Conservation (phyloP, 1,140 invertebrate genomes). For the Panonychus citri region DNA sequence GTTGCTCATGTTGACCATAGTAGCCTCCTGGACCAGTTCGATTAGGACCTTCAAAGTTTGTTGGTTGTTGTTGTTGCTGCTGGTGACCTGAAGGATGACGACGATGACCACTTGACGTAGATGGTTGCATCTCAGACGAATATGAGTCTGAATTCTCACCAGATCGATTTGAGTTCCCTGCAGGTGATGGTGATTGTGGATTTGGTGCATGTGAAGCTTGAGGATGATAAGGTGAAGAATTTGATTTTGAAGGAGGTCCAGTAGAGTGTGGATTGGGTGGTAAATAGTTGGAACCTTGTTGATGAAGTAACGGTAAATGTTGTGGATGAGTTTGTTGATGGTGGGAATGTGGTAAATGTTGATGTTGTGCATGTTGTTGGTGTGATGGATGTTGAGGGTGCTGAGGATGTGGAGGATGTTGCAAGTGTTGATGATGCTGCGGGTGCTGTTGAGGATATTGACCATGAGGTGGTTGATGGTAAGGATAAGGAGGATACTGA, state of each 20-base stretch:
- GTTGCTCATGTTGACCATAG: constrained; percentile 5
- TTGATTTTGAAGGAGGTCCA: background rate
- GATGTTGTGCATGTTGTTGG: background rate
- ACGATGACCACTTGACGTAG: background rate
- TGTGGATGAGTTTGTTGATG: too few relatives aligned
- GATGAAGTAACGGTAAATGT: too few relatives aligned
- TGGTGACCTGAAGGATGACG: background rate
- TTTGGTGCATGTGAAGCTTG: background rate
- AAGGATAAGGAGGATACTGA: background rate
- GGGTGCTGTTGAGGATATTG: constrained; percentile 8
- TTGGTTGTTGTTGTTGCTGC: background rate
- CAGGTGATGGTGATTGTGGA: too few relatives aligned
- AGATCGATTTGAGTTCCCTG: too few relatives aligned
- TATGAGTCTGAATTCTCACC: constrained; percentile 4
- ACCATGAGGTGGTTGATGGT: background rate
- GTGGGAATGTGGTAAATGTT: background rate
- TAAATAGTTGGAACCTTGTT: too few relatives aligned
- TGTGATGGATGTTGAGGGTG: background rate
- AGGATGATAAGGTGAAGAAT: background rate
- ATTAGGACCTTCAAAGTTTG: too few relatives aligned
- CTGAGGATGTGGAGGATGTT: constrained; percentile 5
- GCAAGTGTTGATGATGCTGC: constrained; percentile 7
- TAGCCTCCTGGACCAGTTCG: too few relatives aligned
- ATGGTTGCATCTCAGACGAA: background rate
- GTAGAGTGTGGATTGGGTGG: constrained; percentile 2